Conservation (phyloP, 2,797 vertebrate genomes). For the Myripristis murdjan region DNA sequence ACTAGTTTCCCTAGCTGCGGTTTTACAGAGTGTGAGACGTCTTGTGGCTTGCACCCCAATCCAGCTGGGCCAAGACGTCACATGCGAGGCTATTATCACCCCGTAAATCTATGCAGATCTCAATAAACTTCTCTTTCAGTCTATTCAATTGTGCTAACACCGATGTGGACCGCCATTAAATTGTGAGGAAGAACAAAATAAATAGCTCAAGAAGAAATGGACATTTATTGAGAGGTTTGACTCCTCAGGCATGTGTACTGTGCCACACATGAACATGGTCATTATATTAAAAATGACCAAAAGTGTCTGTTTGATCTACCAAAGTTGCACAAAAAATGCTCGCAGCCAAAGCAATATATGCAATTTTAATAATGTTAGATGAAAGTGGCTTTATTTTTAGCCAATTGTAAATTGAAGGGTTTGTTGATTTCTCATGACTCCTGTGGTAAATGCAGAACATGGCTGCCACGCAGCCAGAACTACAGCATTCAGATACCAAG, state of each 20-base stretch:
- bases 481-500: slow-evolving; percentile 61
- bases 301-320: slow-evolving; percentile 24
- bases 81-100: slow-evolving; percentile 87
- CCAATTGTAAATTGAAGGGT: slow-evolving; percentile 35
- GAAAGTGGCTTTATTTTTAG: slow-evolving; percentile 30
- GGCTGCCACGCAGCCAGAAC: slow-evolving; percentile 26
- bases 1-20: slow-evolving; percentile 59
- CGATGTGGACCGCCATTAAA: slow-evolving; percentile 76
- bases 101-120: slow-evolving; percentile 86
- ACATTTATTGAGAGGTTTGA: slow-evolving; percentile 44
- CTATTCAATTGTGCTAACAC: slow-evolving; percentile 77
- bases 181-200: slow-evolving; percentile 50
- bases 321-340: slow-evolving; percentile 30
- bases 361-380: slow-evolving; percentile 51
- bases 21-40: slow-evolving; percentile 83
- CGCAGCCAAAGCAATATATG: slow-evolving; percentile 39
- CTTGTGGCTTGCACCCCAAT: slow-evolving; percentile 80
- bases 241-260: slow-evolving; percentile 42
- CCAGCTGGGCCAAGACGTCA: slow-evolving; percentile 78
- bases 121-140: slow-evolving; percentile 86
- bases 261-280: slow-evolving; percentile 44
- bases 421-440: slow-evolving; percentile 68
- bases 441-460: slow-evolving; percentile 29
- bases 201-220: neutral
- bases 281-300: slow-evolving; percentile 36